Evolutionary conservation across 2,888 invertebrate species (phyloP).

Genomic region (Agrochola circellaris): DNA sequence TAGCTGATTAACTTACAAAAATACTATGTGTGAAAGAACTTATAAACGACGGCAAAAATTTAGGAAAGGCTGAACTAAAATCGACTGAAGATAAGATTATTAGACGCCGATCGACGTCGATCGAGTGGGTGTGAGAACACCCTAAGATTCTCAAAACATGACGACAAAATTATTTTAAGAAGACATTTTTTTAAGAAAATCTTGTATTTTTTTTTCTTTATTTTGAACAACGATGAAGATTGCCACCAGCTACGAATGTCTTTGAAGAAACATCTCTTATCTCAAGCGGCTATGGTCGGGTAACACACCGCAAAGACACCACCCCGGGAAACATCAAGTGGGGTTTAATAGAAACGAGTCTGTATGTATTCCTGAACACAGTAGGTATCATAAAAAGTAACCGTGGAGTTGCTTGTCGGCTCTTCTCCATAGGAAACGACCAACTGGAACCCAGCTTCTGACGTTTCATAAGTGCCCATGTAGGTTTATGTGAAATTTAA

Average conservation of each 20-base stretch:
- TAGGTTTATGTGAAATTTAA: no score
- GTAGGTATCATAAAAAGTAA: conserved; percentile 7
- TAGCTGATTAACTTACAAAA: no score
- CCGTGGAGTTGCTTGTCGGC: no score
- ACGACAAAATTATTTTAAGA: not conserved
- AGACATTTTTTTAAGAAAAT: conserved; percentile 4
- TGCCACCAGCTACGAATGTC: conserved; percentile 32
- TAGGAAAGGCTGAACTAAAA: not conserved
- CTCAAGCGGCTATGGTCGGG: conserved; percentile 33
- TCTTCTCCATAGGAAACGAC: no score
- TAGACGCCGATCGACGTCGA: not conserved
- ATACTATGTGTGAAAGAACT: not conserved
- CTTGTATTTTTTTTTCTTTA: conserved; percentile 4
- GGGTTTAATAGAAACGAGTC: conserved; percentile 36
- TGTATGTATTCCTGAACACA: conserved; percentile 14
- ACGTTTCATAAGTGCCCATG: no score
- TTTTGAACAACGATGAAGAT: conserved; percentile 38
- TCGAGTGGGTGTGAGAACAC: not conserved
- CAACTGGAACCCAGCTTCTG: no score
- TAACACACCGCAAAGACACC: conserved; percentile 23
- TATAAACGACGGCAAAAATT: not conserved
- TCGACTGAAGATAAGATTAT: not conserved
- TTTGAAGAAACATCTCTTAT: conserved; percentile 42
- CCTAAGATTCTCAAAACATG: not conserved
- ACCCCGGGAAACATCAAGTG: conserved; percentile 45